phyloP scores from a whole-genome alignment of 2,113 vertebrate species.

The Orcinus orca region DNA sequence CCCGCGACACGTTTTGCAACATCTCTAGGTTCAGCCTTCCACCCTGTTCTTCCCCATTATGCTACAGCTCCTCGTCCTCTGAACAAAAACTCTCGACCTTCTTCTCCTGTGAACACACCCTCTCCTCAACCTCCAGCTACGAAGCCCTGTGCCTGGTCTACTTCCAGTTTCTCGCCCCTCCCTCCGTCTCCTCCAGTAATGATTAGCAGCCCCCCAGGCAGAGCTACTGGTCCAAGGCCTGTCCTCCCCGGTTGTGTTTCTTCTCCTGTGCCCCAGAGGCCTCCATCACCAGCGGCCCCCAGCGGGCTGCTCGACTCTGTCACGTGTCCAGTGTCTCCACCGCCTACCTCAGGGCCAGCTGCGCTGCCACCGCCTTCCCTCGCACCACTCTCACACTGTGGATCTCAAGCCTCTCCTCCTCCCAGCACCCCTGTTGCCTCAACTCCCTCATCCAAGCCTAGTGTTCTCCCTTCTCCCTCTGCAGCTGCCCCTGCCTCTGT shows the following conservation, averaged over 20 bases:
- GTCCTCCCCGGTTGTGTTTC: conserved; percentile 90
- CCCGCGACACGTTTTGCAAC: conserved; percentile 97
- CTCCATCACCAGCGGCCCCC: conserved; percentile 87
- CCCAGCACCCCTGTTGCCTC: conserved; percentile 86
- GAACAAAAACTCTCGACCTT: conserved; percentile 87
- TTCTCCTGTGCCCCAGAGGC: conserved; percentile 88
- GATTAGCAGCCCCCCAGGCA: conserved; percentile 97
- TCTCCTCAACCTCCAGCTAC: conserved; percentile 81
- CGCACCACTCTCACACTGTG: conserved; percentile 85
- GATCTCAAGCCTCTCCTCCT: conserved; percentile 86
- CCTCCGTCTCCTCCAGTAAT: conserved; percentile 97
- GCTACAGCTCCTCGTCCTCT: conserved; percentile 92
- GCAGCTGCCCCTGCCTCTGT: conserved; percentile 94
- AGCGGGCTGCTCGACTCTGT: conserved; percentile 85
- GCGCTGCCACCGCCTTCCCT: conserved; percentile 85
- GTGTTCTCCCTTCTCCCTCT: conserved; percentile 98
- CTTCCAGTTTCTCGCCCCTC: conserved; percentile 91
- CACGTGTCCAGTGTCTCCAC: conserved; percentile 81
- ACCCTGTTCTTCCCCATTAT: conserved; percentile 97
- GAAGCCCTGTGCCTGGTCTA: conserved; percentile 91
- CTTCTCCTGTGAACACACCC: conserved; percentile 85
- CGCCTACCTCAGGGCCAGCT: conserved; percentile 85
- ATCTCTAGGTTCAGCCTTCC: conserved; percentile 97
- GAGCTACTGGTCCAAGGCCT: conserved; percentile 92
- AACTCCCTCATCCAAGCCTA: conserved; percentile 96